Percentiles rank a stretch among this genome's conserved stretches.
Evolutionary conservation across 2,113 vertebrate species (phyloP).

Genomic region (Grammomys surdaster): DNA sequence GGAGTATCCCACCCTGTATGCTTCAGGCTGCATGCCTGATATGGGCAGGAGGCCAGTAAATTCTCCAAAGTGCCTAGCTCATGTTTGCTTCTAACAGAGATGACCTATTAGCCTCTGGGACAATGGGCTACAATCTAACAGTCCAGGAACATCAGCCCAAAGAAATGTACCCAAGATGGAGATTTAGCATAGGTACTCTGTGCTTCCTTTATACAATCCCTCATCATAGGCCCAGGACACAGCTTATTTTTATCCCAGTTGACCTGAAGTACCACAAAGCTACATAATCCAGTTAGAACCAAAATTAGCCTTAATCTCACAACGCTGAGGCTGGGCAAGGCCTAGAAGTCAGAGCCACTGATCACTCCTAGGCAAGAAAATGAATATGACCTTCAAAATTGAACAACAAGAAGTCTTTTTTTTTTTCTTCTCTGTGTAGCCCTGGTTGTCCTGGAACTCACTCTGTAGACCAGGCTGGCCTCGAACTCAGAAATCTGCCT

Average conservation of each 20-base stretch:
- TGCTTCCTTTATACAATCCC: neutral
- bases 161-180: neutral
- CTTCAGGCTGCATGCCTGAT: neutral
- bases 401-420: neutral
- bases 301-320: neutral
- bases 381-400: slow-evolving; percentile 33
- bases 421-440: too few relatives aligned
- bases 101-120: neutral
- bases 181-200: neutral
- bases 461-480: too few relatives aligned
- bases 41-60: neutral
- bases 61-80: neutral
- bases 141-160: neutral
- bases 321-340: neutral
- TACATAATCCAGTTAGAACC: neutral
- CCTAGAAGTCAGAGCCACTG: neutral
- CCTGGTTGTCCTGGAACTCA: too few relatives aligned
- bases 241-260: neutral
- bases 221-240: neutral
- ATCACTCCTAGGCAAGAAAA: neutral
- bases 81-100: slow-evolving; percentile 27
- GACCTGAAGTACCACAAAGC: neutral
- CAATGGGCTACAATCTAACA: neutral
- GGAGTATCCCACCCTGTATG: neutral
- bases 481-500: too few relatives aligned